A percentile compares a stretch with the other conserved stretches of the same genome.
phyloP scores from a whole-genome alignment of 2,113 vertebrate species.

The Sardina pilchardus region DNA sequence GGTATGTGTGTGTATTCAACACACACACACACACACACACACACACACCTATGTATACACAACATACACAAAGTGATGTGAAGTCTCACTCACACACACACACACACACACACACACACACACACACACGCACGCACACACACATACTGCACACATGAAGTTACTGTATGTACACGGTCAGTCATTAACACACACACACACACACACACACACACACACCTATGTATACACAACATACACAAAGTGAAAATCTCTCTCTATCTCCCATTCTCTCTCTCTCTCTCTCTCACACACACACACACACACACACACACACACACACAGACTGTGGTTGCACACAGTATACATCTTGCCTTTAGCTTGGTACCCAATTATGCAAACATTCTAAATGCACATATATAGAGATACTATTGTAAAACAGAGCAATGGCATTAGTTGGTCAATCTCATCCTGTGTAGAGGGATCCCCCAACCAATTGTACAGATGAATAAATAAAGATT shows the following conservation, averaged over 20 bases:
- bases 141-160: not conserved
- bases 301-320: not conserved
- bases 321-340: not conserved
- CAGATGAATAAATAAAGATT: too few species aligned
- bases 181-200: not conserved
- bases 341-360: too few species aligned
- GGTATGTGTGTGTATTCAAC: constrained; percentile 21
- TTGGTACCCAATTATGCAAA: too few species aligned
- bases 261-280: too few species aligned
- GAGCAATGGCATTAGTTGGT: too few species aligned
- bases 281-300: not conserved
- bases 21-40: not conserved
- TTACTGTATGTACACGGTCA: not conserved
- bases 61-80: not conserved
- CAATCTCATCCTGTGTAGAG: too few species aligned
- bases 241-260: too few species aligned
- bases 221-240: not conserved
- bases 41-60: not conserved
- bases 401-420: too few species aligned
- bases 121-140: not conserved
- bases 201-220: not conserved
- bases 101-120: not conserved
- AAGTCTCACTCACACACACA: too few species aligned
- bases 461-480: too few species aligned
- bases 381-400: too few species aligned